A percentile compares a stretch with the other conserved stretches of the same genome.
phyloP scores from a whole-genome alignment of 2,113 vertebrate species.

The Pteruthius melanotis region DNA sequence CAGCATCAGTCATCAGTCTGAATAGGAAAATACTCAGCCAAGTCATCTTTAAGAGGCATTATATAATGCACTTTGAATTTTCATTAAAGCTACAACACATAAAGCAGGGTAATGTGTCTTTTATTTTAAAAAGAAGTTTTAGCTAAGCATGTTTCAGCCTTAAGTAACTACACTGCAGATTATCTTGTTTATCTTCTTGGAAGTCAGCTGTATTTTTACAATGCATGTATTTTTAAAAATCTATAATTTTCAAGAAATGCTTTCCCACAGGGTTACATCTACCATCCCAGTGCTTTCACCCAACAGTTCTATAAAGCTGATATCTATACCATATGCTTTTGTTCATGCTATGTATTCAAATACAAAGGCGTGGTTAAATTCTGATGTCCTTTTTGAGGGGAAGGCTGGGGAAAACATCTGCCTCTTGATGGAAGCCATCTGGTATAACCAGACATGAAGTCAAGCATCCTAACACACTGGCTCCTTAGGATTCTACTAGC shows the following conservation, averaged over 20 bases:
- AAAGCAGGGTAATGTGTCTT: accelerated
- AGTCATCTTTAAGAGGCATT: background rate
- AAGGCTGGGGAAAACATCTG: slow-evolving; percentile 58
- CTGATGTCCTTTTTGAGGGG: slow-evolving; percentile 31
- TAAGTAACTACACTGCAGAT: background rate
- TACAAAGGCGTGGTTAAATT: slow-evolving; percentile 30
- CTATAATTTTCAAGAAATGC: background rate
- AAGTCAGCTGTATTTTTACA: background rate
- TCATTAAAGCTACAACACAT: background rate
- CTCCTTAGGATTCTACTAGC: background rate
- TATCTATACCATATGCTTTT: background rate
- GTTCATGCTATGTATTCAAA: background rate
- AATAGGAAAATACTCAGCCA: background rate
- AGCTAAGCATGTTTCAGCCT: background rate
- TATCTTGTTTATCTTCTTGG: background rate
- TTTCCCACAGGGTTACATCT: background rate
- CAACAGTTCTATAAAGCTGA: background rate
- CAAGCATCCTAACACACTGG: background rate
- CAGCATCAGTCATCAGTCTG: background rate
- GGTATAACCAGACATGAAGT: slow-evolving; percentile 50
- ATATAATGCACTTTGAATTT: background rate
- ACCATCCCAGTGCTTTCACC: background rate
- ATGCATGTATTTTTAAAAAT: background rate
- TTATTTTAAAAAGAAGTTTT: background rate
- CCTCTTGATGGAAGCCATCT: slow-evolving; percentile 57